Percentiles rank a stretch among this genome's conserved stretches.
Conservation (phyloP, 2,797 vertebrate genomes). For the Paramormyrops hopkinsi region DNA sequence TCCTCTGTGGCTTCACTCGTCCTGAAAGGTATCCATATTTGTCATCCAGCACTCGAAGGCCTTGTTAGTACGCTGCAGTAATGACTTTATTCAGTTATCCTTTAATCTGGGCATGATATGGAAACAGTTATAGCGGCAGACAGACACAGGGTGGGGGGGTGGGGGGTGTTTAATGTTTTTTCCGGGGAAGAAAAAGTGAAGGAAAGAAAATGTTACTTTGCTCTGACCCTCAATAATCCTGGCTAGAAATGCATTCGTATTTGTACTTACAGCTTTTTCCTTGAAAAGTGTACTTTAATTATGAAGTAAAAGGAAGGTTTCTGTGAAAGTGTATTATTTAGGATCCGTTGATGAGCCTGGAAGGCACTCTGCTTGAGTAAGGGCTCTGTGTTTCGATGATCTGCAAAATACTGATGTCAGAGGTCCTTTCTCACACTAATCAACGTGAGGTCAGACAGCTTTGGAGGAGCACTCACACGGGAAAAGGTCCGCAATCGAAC, state of each 20-base stretch:
- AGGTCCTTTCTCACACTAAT: constrained; percentile 2
- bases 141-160: not conserved
- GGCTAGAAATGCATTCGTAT: not conserved
- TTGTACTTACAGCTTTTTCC: not conserved
- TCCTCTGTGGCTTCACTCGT: constrained; percentile 77
- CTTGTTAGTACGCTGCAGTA: constrained; percentile 86
- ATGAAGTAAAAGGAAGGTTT: not conserved
- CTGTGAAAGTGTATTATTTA: not conserved
- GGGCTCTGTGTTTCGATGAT: not conserved
- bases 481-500: constrained; percentile 9
- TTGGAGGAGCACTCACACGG: not conserved
- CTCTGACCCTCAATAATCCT: not conserved
- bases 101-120: constrained; percentile 68
- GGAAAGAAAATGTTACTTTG: not conserved
- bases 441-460: not conserved
- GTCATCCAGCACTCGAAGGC: constrained; percentile 73
- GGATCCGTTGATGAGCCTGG: not conserved
- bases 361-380: not conserved
- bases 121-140: constrained; percentile 48
- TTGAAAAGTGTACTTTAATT: not conserved
- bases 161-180: not conserved
- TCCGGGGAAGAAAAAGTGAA: not conserved
- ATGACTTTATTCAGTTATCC: constrained; percentile 85
- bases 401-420: not conserved
- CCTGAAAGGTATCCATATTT: constrained; percentile 84